phyloP scores from a whole-genome alignment of 2,888 invertebrate species.

The Lagria hirta region DNA sequence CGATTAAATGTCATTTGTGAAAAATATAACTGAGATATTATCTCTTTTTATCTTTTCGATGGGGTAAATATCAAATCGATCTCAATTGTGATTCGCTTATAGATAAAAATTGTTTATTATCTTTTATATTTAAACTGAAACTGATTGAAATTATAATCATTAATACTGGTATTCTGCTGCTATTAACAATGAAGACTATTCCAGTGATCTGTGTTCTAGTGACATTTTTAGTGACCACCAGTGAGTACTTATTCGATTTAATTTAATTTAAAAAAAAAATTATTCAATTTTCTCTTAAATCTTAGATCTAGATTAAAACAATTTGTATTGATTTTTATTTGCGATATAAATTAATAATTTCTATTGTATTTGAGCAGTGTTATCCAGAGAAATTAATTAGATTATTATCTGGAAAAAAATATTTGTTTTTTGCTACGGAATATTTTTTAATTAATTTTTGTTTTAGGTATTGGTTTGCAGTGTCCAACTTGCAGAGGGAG shows the following conservation, averaged over 20 bases:
- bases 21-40: too few relatives aligned
- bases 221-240: not conserved
- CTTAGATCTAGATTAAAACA: too few relatives aligned
- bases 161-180: not conserved
- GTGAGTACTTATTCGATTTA: conserved; percentile 1
- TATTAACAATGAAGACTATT: not conserved
- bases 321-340: too few relatives aligned
- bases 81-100: not conserved
- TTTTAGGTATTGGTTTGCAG: not conserved
- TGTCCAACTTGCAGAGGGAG: conserved; percentile 4
- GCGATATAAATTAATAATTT: too few relatives aligned
- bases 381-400: too few relatives aligned
- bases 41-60: not conserved
- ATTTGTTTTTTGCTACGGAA: too few relatives aligned
- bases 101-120: not conserved
- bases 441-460: too few relatives aligned
- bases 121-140: not conserved
- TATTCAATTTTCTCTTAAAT: too few relatives aligned
- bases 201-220: not conserved
- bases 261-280: too few relatives aligned
- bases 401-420: too few relatives aligned
- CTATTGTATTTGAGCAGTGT: too few relatives aligned
- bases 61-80: not conserved
- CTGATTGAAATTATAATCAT: not conserved
- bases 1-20: too few relatives aligned